These are phyloP conservation scores for Enteromius anoplus DNA, from an alignment of 2,797 vertebrate genomes.

Conservation along the genomic window DNA sequence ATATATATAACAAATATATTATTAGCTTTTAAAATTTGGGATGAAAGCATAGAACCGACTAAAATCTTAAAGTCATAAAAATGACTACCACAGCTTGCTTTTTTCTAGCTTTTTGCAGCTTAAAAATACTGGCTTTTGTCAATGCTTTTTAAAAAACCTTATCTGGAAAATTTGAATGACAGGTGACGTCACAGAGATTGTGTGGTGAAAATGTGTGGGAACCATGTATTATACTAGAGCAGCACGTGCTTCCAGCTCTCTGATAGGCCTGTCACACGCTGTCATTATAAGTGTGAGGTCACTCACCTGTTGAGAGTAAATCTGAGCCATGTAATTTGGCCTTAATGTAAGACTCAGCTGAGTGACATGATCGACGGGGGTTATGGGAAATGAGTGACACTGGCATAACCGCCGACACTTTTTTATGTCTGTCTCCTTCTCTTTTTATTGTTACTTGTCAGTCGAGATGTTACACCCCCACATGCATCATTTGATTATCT, in stretches of 20 bases:
- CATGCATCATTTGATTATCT: slow-evolving; percentile 8
- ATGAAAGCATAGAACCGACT: background rate
- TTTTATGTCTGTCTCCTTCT: slow-evolving; percentile 8
- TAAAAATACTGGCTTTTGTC: background rate
- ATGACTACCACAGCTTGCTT: background rate
- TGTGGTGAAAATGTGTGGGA: background rate
- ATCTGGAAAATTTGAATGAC: background rate
- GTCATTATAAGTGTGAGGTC: slow-evolving; percentile 22
- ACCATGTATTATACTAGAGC: background rate
- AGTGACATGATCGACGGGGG: slow-evolving; percentile 26
- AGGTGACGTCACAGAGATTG: background rate
- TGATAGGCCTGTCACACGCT: slow-evolving; percentile 23
- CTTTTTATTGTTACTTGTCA: slow-evolving; percentile 1
- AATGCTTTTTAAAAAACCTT: background rate
- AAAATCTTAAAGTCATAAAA: background rate
- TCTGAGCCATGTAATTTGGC: slow-evolving; percentile 37
- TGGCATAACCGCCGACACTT: slow-evolving; percentile 33
- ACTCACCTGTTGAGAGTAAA: slow-evolving; percentile 22
- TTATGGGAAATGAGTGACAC: slow-evolving; percentile 8
- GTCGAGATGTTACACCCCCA: slow-evolving; percentile 13
- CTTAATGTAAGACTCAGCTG: slow-evolving; percentile 47
- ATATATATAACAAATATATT: background rate
- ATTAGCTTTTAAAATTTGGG: background rate
- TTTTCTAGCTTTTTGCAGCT: background rate
- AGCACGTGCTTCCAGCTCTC: background rate